Evolutionary conservation across 1,140 invertebrate genomes (phyloP), one percentile per base, ranked within the genome.

Genomic region (Lordiphosa collinella): DNA sequence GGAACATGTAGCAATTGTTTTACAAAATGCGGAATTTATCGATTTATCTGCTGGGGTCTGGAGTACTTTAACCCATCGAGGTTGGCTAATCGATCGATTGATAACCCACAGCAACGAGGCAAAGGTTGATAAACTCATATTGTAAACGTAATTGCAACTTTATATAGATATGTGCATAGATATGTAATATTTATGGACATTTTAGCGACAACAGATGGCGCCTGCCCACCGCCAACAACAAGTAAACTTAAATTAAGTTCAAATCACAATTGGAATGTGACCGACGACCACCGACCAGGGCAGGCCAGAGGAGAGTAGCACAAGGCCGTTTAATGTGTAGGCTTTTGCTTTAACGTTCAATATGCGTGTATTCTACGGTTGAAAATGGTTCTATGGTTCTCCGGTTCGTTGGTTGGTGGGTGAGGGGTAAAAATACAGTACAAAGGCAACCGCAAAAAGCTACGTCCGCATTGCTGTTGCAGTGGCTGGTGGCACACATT

Each of bases 71-170:
- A 72, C 73, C 59, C 64, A 78, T 69, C 73, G 56, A n/a, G n/a
- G 57, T 57, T 59, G 68, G 52, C 63, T 71, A 84, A 84, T 82
- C 76, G 78, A 84, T 82, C 76, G 71, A 82, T 84, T 84, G 76
- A 82, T 82, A 78, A 78, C 72, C 66, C 69, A 74, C 50, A 73
- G 18, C 57, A 68, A 51, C 63, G 46, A 31, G 22, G 34, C 43
- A 47, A 69, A 82, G 78, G 76, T 80, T 80, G 78, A 80, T 84
- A 80, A 80, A 80, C 76, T 48, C 72, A 70, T 59, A 71, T 63
- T 68, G 66, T 68, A 71, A 73, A 73, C 65, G 74, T 74, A 79
- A 80, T 79, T 80, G 74, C 63, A 22, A 22, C 18, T 22, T 5
- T 22, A 22, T 22, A 22, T 18, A 4, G 3, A 18, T 79, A 74